Evolutionary conservation across 2,113 vertebrate species (phyloP).

Genomic region (Phycodurus eques): DNA sequence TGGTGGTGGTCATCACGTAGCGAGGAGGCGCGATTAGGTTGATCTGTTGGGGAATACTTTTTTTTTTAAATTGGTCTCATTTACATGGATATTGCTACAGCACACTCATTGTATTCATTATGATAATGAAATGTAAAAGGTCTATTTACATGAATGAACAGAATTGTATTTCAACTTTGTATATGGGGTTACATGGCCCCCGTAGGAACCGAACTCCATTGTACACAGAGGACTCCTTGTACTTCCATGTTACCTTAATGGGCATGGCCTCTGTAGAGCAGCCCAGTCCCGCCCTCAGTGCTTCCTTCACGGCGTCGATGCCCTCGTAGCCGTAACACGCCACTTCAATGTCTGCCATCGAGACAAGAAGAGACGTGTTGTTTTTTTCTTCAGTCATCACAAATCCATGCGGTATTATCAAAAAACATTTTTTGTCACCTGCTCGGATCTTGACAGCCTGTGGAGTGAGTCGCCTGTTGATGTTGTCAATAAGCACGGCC

Average conservation of each 20-base stretch:
- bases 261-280: conserved; percentile 97
- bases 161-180: too few relatives aligned
- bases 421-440: conserved; percentile 65
- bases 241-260: conserved; percentile 82
- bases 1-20: conserved; percentile 99
- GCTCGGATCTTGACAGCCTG: conserved; percentile 98
- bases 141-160: too few relatives aligned
- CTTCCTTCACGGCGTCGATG: conserved; percentile 96
- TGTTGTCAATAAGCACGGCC: conserved; percentile 90
- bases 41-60: conserved; percentile 72
- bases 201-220: too few relatives aligned
- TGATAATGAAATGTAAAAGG: too few relatives aligned
- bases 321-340: conserved; percentile 98
- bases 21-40: conserved; percentile 96
- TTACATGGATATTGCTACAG: background rate
- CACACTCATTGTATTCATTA: background rate
- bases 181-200: too few relatives aligned
- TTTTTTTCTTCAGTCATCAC: background rate
- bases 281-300: conserved; percentile 87
- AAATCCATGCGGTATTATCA: background rate
- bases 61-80: background rate
- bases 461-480: conserved; percentile 94
- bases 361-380: background rate
- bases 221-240: too few relatives aligned
- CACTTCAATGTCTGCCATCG: conserved; percentile 89